Base-by-base conservation (phyloP, 2,797 vertebrate species). In the Bradypodion pumilum region DNA sequence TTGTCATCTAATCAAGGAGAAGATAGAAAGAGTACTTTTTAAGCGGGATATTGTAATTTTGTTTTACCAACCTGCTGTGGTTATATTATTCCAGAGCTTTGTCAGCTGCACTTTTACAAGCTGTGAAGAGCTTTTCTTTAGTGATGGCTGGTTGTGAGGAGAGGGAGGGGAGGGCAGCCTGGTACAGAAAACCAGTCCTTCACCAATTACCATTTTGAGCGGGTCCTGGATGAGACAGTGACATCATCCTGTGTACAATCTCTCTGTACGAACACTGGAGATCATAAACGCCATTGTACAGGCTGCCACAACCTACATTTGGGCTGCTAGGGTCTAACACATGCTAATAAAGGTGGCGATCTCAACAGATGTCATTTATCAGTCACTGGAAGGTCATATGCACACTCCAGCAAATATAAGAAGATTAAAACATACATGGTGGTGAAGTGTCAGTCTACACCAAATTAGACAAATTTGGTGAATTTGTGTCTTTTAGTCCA, bases 1-100 rank as follows among this genome's bases (percentile, higher is more conserved):
- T 90, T 72, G 78, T 82, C 23, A 74, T 89, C 80, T 90, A 87
- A 90, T 80, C 87, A 90, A 93, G 69, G 86, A 91, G 84, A 90
- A 89, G 62, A 85, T 32, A 42, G 88, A 89, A 93, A 90, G 80
- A 90, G 74, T 76, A 89, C 86, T 59, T 80, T 89, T 93, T 73
- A 86, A 66, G 73, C 63, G 44, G 89, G 85, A 84, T 84, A 74
- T 81, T 75, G 52, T 56, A 3, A 19, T 70, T 70, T 10, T 70
- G 68, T 70, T 91, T 66, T 74, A 92, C 87, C 89, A 78, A 91
- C 79, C 66, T 82, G 60, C 88, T 83, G 91, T 87, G 92, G 84
- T 83, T 87, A 87, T 90, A 85, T 91, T 89, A 89, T 29, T 56
- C 78, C 84, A 78, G 69, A 85, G 90, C 91, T 88, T 87, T 87